Percentiles rank a stretch among this genome's conserved stretches.
Evolutionary conservation across 1,140 invertebrate genomes (phyloP).

Genomic region (Sycophaga agraensis): DNA sequence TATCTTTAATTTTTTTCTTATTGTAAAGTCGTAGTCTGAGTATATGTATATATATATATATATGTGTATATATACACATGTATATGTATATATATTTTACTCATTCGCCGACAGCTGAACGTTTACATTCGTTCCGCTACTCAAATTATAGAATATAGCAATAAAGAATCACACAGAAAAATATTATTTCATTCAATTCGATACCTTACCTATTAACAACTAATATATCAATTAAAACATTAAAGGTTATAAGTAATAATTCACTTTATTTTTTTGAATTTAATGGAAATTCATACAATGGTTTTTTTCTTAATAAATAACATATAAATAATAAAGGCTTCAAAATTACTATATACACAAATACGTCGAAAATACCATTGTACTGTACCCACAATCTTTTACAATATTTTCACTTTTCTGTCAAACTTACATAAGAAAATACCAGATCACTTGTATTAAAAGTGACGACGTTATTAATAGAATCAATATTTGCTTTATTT

Average conservation of each 20-base stretch:
- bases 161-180: conserved; percentile 14
- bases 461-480: neutral
- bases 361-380: neutral
- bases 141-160: conserved; percentile 16
- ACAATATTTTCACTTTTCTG: neutral
- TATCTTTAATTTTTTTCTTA: conserved; percentile 21
- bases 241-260: neutral
- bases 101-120: conserved; percentile 23
- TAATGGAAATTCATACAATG: neutral
- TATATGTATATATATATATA: no score
- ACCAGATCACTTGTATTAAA: neutral
- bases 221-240: neutral
- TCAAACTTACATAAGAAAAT: conserved; percentile 6
- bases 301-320: conserved; percentile 15
- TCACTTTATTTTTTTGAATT: conserved; percentile 1
- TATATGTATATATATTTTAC: no score
- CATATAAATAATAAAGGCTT: conserved; percentile 7
- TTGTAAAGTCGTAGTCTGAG: conserved; percentile 28
- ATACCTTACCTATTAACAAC: no score
- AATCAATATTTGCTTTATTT: neutral
- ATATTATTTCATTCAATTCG: neutral
- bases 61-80: no score
- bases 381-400: no score
- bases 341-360: conserved; percentile 9
- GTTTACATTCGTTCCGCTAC: conserved; percentile 28